These are phyloP conservation scores for Rhopalosiphum nymphaeae DNA, from an alignment of 2,888 invertebrate species.

Conservation along the genomic window DNA sequence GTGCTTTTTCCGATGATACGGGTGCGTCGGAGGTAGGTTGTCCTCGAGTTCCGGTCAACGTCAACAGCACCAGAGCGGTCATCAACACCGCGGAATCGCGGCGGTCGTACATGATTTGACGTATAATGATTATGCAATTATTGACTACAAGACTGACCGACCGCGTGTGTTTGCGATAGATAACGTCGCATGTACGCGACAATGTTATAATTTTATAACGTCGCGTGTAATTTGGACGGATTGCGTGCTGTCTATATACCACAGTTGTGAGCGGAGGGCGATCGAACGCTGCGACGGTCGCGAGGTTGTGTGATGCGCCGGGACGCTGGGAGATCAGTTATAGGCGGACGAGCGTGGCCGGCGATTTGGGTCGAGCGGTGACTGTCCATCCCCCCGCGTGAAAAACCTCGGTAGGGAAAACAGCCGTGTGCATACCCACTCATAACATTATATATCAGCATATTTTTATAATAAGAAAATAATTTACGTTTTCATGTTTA, in stretches of 20 bases:
- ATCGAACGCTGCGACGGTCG: slow-evolving; percentile 12
- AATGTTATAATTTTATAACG: background rate
- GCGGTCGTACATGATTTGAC: background rate
- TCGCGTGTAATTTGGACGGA: background rate
- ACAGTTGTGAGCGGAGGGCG: background rate
- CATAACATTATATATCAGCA: background rate
- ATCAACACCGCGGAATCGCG: background rate
- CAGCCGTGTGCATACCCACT: background rate
- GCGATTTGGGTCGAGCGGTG: slow-evolving; percentile 37
- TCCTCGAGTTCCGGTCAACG: background rate
- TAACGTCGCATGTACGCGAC: background rate
- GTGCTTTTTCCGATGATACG: background rate
- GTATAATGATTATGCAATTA: background rate
- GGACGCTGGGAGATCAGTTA: slow-evolving; percentile 56
- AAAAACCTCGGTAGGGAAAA: background rate
- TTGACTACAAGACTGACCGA: background rate
- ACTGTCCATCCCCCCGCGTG: slow-evolving; percentile 15
- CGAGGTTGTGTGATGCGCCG: slow-evolving; percentile 37
- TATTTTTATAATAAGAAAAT: too few species aligned
- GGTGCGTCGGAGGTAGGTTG: background rate
- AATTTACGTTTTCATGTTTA: background rate
- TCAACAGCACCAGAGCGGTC: background rate
- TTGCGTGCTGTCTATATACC: background rate
- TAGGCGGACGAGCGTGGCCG: slow-evolving; percentile 32
- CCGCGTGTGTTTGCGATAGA: background rate